Base-by-base conservation (phyloP, 1,140 invertebrate genomes). In the Drosophila leontia region DNA sequence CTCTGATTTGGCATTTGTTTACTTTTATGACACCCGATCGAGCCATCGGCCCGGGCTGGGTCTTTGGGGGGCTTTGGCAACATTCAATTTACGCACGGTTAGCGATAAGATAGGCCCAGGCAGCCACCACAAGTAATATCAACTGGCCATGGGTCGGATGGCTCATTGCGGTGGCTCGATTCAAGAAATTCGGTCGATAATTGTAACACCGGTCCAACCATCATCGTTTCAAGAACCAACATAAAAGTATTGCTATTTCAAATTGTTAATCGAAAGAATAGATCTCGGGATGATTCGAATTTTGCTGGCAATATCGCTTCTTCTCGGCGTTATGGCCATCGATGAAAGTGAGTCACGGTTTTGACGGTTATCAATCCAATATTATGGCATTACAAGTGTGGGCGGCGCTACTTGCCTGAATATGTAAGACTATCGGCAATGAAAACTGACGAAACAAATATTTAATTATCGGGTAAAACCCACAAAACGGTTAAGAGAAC, bases 1-100 rank as follows among this genome's bases (percentile, higher is more conserved):
- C 64, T 47, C 51, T 63, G 68, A 82, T 82, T 82, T 69, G 67
- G 19, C 53, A 29, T 65, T 78, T 59, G 44, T 55, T 44, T 62
- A 69, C 65, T 48, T 79, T 78, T 78, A 55, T 60, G 65, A 39
- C 51, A 45, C 50, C 55, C 37, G 55, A 74, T 64, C 76, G 81
- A 68, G 44, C 76, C 51, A 61, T 60, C n/a, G 41, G 32, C 9
- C 41, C 32, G 51, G 35, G 61, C 29, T 32, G 59, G 35, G 35
- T 39, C 71, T 65, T 35, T 35, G 39, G 34, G 68, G 68, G 71
- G 75, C 80, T 82, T 83, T 83, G 80, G 69, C 80, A 67, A 83
- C 80, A 83, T 75, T 83, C 80, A 83, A 83, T 83, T 83, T 83
- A 78, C 75, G 75, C 80, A 68, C 80, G 59, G 47, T 75, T 70